Conservation (phyloP, 2,113 vertebrate species). For the Pionites leucogaster region DNA sequence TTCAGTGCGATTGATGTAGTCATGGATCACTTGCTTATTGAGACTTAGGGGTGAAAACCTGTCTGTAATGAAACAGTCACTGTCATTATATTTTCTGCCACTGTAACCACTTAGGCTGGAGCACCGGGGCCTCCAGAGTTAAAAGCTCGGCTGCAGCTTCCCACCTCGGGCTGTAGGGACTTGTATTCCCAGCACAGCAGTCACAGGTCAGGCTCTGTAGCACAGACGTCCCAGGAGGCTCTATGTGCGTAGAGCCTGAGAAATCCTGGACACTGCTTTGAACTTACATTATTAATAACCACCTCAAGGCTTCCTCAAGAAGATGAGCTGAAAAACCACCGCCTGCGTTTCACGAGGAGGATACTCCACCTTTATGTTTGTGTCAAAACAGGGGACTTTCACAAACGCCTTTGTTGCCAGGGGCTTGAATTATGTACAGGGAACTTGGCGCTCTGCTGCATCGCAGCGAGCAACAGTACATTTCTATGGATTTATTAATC, state of each 20-base stretch:
- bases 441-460: background rate
- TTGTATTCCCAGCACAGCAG: background rate
- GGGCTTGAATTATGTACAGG: background rate
- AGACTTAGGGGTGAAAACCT: background rate
- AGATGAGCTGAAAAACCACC: background rate
- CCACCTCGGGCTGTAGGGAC: background rate
- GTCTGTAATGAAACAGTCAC: background rate
- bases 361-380: background rate
- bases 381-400: constrained; percentile 26
- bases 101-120: background rate
- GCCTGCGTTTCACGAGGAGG: background rate
- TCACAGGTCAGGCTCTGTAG: background rate
- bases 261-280: constrained; percentile 21
- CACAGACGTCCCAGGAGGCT: background rate
- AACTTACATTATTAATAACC: constrained; percentile 33
- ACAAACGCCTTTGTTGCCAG: background rate
- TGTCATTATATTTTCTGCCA: fast-evolving
- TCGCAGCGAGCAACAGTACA: background rate
- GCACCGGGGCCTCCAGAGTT: background rate
- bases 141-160: background rate
- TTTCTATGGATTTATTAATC: constrained; percentile 41
- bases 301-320: constrained; percentile 4
- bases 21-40: background rate
- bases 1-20: background rate
- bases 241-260: background rate